Evolutionary conservation across 1,140 invertebrate species (phyloP).

Genomic region (Drosophila ananassae): DNA sequence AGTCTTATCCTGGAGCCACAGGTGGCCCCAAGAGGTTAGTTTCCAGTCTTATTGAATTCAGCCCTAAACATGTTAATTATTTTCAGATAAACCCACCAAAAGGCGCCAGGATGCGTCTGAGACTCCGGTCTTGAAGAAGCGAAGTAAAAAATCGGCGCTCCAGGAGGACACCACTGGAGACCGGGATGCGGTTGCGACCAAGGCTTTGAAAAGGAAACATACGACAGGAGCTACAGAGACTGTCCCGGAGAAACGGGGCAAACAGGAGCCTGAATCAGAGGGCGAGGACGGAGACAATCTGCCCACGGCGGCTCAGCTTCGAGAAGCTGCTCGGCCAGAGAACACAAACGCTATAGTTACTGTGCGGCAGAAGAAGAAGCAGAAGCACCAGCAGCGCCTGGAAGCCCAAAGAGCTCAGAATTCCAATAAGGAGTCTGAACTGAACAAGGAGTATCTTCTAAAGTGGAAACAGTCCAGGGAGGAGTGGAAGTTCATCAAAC

Average conservation of each 20-base stretch:
- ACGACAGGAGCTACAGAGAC: constrained; percentile 11
- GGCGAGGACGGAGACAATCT: constrained; percentile 40
- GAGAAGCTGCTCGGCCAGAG: constrained; percentile 71
- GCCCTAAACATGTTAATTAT: not conserved
- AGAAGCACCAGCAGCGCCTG: constrained; percentile 71
- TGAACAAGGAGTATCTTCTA: constrained; percentile 86
- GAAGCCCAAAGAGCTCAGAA: constrained; percentile 63
- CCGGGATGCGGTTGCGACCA: not conserved
- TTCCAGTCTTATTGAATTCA: not conserved
- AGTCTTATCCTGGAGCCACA: constrained; percentile 65
- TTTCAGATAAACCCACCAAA: constrained; percentile 6
- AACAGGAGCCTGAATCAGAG: constrained; percentile 21
- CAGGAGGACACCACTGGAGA: not conserved
- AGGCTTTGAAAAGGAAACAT: not conserved
- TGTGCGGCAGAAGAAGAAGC: constrained; percentile 77
- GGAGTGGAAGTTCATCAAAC: constrained; percentile 92
- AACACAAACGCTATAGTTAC: constrained; percentile 71
- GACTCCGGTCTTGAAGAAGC: constrained; percentile 8
- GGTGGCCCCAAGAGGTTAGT: constrained; percentile 2
- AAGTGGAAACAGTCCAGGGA: constrained; percentile 89
- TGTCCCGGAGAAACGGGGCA: constrained; percentile 53
- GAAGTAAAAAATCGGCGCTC: constrained; percentile 1
- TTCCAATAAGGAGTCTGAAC: constrained; percentile 64
- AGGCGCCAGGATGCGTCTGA: not conserved
- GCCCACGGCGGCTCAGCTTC: constrained; percentile 64